A percentile compares a stretch with the other conserved stretches of the same genome.
These are phyloP conservation scores for Mesorhabditis sp. DNA, from an alignment of 2,888 invertebrate genomes.

Conservation along the genomic window DNA sequence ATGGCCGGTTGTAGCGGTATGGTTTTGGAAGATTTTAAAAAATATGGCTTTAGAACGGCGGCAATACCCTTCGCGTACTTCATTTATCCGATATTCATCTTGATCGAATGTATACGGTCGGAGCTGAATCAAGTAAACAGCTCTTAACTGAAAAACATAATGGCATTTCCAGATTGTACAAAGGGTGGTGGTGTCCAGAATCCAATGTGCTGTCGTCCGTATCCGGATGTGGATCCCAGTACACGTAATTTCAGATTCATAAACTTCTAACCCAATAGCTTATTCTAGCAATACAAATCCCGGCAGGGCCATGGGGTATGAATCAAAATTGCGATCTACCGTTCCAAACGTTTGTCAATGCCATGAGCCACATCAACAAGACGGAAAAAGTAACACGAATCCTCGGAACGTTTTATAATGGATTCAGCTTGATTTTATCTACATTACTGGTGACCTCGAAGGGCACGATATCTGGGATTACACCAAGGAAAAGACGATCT, in stretches of 20 bases:
- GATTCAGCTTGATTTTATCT: slow-evolving; percentile 66
- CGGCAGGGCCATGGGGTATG: slow-evolving; percentile 59
- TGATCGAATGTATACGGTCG: slow-evolving; percentile 76
- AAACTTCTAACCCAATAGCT: background rate
- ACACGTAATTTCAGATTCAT: background rate
- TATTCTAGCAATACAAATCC: slow-evolving; percentile 5
- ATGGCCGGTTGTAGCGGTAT: slow-evolving; percentile 38
- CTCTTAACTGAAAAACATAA: background rate
- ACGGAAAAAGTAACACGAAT: slow-evolving; percentile 36
- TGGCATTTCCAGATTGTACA: background rate
- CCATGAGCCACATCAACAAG: slow-evolving; percentile 57
- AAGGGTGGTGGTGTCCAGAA: background rate
- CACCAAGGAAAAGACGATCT: slow-evolving; percentile 58
- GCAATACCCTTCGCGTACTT: slow-evolving; percentile 73
- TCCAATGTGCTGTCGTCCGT: slow-evolving; percentile 39
- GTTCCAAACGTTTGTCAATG: slow-evolving; percentile 53
- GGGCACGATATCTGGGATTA: slow-evolving; percentile 92
- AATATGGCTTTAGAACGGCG: slow-evolving; percentile 16
- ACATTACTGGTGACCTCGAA: slow-evolving; percentile 93
- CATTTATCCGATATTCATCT: slow-evolving; percentile 93
- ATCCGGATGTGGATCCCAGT: slow-evolving; percentile 10
- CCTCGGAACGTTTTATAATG: background rate
- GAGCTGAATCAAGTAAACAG: slow-evolving; percentile 24
- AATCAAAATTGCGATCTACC: slow-evolving; percentile 59
- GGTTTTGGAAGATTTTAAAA: background rate